phyloP scores from a whole-genome alignment of 2,888 invertebrate species.

The Drosophila lutescens region DNA sequence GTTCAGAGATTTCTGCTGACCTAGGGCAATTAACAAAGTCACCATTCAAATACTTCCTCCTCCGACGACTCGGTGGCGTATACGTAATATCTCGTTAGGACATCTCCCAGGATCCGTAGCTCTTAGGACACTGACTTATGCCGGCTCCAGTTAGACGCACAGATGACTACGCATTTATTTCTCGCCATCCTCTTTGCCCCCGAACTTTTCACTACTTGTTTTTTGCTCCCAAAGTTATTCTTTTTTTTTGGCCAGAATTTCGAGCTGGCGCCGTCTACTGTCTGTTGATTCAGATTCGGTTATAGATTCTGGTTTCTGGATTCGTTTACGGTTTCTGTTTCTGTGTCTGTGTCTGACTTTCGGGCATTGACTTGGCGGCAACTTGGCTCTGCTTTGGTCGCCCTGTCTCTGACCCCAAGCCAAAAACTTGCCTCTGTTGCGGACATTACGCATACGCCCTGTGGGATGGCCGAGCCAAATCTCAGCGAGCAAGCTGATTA shows the following conservation, averaged over 20 bases:
- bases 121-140: constrained; percentile 58
- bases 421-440: constrained; percentile 19
- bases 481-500: constrained; percentile 19
- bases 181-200: too few species aligned
- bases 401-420: constrained; percentile 35
- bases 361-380: constrained; percentile 66
- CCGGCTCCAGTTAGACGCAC: constrained; percentile 78
- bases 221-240: neutral
- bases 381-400: constrained; percentile 40
- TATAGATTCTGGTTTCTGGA: constrained; percentile 44
- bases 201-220: neutral
- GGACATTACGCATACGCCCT: constrained; percentile 67
- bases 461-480: constrained; percentile 18
- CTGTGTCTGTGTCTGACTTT: constrained; percentile 18
- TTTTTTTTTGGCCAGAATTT: constrained; percentile 16
- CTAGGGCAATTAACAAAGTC: constrained; percentile 19
- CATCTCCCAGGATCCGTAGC: too few species aligned
- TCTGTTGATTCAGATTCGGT: constrained; percentile 47
- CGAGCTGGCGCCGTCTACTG: constrained; percentile 40
- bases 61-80: constrained; percentile 22
- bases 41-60: neutral
- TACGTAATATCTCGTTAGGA: constrained; percentile 11
- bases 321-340: constrained; percentile 30
- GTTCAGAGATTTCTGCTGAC: constrained; percentile 28
- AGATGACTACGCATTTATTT: constrained; percentile 67